Percentiles rank a stretch among this genome's conserved stretches.
These are phyloP conservation scores for Meganola albula DNA, from an alignment of 2,888 invertebrate species.

Conservation along the genomic window DNA sequence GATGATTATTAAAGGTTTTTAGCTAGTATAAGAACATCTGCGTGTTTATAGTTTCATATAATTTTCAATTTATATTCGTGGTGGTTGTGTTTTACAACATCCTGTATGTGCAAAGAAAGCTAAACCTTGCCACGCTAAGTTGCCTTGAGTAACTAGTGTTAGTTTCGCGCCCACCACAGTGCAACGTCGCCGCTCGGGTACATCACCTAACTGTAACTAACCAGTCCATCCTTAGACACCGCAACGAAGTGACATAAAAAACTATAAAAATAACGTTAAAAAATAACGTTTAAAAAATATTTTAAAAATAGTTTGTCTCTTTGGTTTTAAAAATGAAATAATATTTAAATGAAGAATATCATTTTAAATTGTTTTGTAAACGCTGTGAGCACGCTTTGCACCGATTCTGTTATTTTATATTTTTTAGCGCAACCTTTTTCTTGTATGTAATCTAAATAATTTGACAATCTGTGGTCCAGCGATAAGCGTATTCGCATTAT, in stretches of 20 bases:
- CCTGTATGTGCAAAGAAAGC: constrained; percentile 38
- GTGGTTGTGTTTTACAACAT: constrained; percentile 16
- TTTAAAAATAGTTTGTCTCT: constrained; percentile 25
- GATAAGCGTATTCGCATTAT: too few relatives aligned
- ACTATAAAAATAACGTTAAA: constrained; percentile 23
- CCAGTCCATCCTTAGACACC: constrained; percentile 33
- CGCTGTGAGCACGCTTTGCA: constrained; percentile 27
- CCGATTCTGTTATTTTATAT: constrained; percentile 11
- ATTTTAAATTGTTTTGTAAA: constrained; percentile 20
- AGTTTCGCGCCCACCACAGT: constrained; percentile 44
- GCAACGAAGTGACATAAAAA: constrained; percentile 32
- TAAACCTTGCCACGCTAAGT: constrained; percentile 33
- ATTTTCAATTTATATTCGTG: too few relatives aligned
- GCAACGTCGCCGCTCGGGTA: constrained; percentile 28
- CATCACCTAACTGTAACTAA: constrained; percentile 34
- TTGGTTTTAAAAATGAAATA: constrained; percentile 23
- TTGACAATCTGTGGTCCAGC: too few relatives aligned
- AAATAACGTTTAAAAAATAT: constrained; percentile 21
- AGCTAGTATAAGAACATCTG: too few relatives aligned
- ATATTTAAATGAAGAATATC: constrained; percentile 21
- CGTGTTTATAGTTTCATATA: too few relatives aligned
- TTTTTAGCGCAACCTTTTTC: too few relatives aligned
- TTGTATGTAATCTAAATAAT: too few relatives aligned
- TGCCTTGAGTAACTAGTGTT: constrained; percentile 25
- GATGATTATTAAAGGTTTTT: too few relatives aligned